phyloP scores from a whole-genome alignment of 2,888 invertebrate genomes.

The Ormyrus pomaceus region DNA sequence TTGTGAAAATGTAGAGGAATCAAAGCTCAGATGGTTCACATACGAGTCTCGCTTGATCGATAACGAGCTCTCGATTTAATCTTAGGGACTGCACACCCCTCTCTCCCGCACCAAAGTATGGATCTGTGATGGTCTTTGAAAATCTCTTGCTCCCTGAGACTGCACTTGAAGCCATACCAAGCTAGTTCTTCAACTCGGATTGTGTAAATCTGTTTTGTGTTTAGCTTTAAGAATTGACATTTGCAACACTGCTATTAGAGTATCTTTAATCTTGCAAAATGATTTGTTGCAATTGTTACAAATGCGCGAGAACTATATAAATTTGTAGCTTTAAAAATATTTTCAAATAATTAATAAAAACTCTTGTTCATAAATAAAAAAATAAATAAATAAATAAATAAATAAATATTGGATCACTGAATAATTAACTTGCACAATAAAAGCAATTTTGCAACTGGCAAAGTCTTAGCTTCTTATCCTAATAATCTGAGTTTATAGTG shows the following conservation, averaged over 20 bases:
- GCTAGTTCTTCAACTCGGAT: slow-evolving; percentile 63
- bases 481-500: slow-evolving; percentile 61
- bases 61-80: slow-evolving; percentile 71
- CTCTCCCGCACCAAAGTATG: slow-evolving; percentile 76
- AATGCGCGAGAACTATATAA: too few relatives aligned
- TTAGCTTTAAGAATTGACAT: slow-evolving; percentile 57
- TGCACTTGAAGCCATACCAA: slow-evolving; percentile 65
- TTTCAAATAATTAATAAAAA: background rate
- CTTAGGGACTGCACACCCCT: slow-evolving; percentile 73
- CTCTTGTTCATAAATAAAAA: slow-evolving; percentile 31
- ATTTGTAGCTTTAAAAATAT: background rate
- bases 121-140: slow-evolving; percentile 72
- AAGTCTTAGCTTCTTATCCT: slow-evolving; percentile 63
- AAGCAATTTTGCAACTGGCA: slow-evolving; percentile 64
- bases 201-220: slow-evolving; percentile 58
- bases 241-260: slow-evolving; percentile 55
- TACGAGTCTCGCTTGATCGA: slow-evolving; percentile 72
- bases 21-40: slow-evolving; percentile 75
- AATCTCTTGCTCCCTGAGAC: slow-evolving; percentile 68
- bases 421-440: background rate
- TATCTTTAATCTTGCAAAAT: slow-evolving; percentile 46
- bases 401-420: background rate
- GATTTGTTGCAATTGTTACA: too few relatives aligned
- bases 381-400: background rate
- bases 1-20: slow-evolving; percentile 75